phyloP scores from a whole-genome alignment of 2,888 invertebrate genomes.

The Rhagium mordax region DNA sequence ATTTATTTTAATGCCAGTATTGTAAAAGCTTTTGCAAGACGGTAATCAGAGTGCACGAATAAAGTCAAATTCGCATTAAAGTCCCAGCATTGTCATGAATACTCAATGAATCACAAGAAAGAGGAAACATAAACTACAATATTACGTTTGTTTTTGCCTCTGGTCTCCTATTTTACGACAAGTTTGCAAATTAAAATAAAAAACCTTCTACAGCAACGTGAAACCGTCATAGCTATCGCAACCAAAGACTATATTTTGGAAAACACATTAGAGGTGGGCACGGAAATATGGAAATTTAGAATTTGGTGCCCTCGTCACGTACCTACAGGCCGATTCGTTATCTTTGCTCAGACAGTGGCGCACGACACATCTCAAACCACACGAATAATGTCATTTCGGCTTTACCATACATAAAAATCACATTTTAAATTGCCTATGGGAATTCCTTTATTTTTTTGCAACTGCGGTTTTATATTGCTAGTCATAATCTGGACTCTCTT shows the following conservation, averaged over 20 bases:
- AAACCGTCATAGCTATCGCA: conserved; percentile 1
- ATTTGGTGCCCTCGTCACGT: conserved; percentile 56
- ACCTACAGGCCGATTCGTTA: conserved; percentile 58
- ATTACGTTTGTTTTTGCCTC: conserved; percentile 27
- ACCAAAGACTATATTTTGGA: conserved; percentile 20
- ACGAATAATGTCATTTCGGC: conserved; percentile 45
- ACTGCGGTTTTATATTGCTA: conserved; percentile 31
- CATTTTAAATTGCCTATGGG: conserved; percentile 51
- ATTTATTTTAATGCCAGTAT: conserved; percentile 24
- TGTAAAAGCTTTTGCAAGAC: conserved; percentile 25
- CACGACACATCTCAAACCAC: conserved; percentile 29
- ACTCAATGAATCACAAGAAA: conserved; percentile 28
- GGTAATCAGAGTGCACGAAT: conserved; percentile 29
- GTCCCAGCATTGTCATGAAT: conserved; percentile 23
- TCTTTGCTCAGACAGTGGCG: conserved; percentile 53
- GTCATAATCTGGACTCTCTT: conserved; percentile 11
- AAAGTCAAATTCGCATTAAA: conserved; percentile 31
- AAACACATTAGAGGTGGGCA: conserved; percentile 27
- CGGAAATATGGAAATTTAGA: conserved; percentile 20
- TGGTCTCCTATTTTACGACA: conserved; percentile 12
- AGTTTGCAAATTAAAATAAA: conserved; percentile 30
- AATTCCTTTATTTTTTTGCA: conserved; percentile 39
- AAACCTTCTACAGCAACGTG: conserved; percentile 5
- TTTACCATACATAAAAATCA: conserved; percentile 50
- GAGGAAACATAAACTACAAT: conserved; percentile 15